Evolutionary conservation across 2,888 invertebrate genomes (phyloP), one percentile per base, ranked within the genome.

Genomic region (Byasa hedistus): DNA sequence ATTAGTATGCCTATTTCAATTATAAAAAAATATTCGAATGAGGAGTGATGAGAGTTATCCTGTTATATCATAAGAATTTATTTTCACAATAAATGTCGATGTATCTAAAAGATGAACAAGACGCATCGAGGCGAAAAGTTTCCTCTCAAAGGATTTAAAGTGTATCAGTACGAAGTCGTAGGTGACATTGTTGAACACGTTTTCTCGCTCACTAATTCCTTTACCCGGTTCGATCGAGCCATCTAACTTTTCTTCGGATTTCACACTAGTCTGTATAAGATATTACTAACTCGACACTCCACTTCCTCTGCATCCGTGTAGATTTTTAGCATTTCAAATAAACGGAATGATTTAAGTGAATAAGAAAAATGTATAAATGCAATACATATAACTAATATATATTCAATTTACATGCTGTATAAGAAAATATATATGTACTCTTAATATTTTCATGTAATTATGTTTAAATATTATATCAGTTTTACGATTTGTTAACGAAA

Each of bases 151-250:
- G 65, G 60, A 65, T 65, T 65, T 65, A 60, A 60, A 65, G 55
- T 56, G 76, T 81, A 82, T 81, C 81, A 77, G 74, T 80, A 75
- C 74, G 79, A 83, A 82, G 81, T 81, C 79, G 73, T 76, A 79
- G 77, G 80, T 82, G 83, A 85, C 80, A 79, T 74, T 76, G 77
- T 76, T 75, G 80, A 81, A 86, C 81, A 81, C 78, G 82, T 65
- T 64, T 64, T 64, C 57, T 72, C 75, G 72, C 81, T 75, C 77
- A 72, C 79, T 87, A 87, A 87, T 86, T 64, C 82, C 82, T 79
- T 79, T 75, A 79, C 75, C 75, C 75, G 77, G 71, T 76, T 71
- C 74, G 69, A 70, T 73, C 77, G 72, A 59, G 39, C 71, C 72
- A 73, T 76, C 75, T 73, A 83, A 84, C 81, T 83, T 86, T 78